Conservation (phyloP, 1,140 invertebrate genomes). For the Spodoptera litura region DNA sequence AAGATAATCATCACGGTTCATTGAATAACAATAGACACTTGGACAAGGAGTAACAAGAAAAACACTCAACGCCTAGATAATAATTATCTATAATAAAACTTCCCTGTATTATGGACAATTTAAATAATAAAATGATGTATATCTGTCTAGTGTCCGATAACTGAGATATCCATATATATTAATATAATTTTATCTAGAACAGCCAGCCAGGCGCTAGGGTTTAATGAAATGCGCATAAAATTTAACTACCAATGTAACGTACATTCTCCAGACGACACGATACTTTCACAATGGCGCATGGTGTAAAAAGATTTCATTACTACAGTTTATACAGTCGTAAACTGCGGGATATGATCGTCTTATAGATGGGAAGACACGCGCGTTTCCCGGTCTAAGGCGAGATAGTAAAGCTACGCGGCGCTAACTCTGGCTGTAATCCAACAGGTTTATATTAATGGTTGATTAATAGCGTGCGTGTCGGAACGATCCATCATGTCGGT, state of each 20-base stretch:
- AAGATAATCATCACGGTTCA: slow-evolving; percentile 11
- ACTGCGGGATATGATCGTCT: neutral
- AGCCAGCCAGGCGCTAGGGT: neutral
- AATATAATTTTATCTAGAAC: neutral
- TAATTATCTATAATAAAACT: slow-evolving; percentile 16
- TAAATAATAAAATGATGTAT: neutral
- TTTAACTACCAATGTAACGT: neutral
- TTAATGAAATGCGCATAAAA: neutral
- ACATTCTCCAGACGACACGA: neutral
- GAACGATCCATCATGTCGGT: slow-evolving; percentile 53
- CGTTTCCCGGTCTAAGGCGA: slow-evolving; percentile 51
- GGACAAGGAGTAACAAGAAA: slow-evolving; percentile 18
- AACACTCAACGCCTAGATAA: slow-evolving; percentile 14
- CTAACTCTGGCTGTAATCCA: slow-evolving; percentile 66
- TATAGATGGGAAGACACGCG: slow-evolving; percentile 44
- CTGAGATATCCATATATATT: neutral
- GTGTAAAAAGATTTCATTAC: slow-evolving; percentile 51
- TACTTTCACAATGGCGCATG: slow-evolving; percentile 8
- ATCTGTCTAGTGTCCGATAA: too few species aligned
- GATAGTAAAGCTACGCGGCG: slow-evolving; percentile 58
- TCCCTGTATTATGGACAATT: neutral
- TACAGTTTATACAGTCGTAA: slow-evolving; percentile 36
- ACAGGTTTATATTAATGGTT: slow-evolving; percentile 58
- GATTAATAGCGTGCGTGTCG: slow-evolving; percentile 57
- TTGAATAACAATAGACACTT: slow-evolving; percentile 17